Evolutionary conservation across 2,797 vertebrate species (phyloP).

Genomic region (Dendrocincla fuliginosa): DNA sequence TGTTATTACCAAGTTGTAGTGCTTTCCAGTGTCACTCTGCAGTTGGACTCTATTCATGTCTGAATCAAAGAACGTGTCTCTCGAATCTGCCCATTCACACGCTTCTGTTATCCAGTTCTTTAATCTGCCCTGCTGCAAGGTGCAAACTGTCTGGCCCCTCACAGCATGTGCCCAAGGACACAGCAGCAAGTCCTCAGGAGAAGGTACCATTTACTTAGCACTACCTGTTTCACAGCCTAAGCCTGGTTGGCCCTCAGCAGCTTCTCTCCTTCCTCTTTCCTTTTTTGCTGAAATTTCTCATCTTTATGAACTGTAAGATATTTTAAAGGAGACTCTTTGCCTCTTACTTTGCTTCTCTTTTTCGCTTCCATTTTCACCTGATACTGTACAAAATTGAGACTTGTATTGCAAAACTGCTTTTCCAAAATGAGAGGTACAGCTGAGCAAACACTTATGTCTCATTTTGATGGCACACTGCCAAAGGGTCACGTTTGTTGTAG

Average conservation of each 20-base stretch:
- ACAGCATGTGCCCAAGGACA: not conserved
- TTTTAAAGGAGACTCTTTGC: not conserved
- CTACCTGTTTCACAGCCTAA: not conserved
- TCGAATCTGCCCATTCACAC: not conserved
- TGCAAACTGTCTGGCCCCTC: not conserved
- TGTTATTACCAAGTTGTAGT: not conserved
- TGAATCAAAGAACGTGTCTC: not conserved
- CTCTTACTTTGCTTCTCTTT: not conserved
- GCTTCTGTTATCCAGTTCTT: not conserved
- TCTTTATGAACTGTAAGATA: not conserved
- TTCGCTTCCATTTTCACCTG: not conserved
- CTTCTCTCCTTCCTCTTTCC: not conserved
- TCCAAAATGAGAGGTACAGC: not conserved
- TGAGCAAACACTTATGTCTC: not conserved
- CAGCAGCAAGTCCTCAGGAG: not conserved
- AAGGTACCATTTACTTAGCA: not conserved
- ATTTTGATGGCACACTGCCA: accelerated
- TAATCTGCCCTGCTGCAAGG: not conserved
- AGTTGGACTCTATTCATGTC: not conserved
- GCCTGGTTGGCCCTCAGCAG: not conserved
- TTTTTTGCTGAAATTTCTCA: not conserved
- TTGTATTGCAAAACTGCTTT: not conserved
- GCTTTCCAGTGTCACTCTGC: not conserved
- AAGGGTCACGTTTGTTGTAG: accelerated
- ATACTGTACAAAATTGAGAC: not conserved